Base-by-base conservation (phyloP, 2,888 invertebrate genomes). In the Kuschelorhynchus macadamiae region DNA sequence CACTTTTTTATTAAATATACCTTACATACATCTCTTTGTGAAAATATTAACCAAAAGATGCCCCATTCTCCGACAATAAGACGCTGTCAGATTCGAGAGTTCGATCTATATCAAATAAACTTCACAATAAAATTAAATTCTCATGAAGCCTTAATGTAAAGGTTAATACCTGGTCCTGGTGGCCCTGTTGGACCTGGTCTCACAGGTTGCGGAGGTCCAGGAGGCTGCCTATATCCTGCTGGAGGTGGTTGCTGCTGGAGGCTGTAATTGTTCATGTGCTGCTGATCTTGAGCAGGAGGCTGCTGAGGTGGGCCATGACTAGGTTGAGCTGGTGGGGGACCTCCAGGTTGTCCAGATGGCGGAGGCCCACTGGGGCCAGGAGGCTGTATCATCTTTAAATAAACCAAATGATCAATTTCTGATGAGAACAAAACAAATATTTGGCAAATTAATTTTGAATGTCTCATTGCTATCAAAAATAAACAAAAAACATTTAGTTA, bases 171-270 rank as follows among this genome's bases (percentile, higher is more conserved):
- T 25, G 36, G 36, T 36, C 64, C 66, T 33, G 66, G 52, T 7
- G 89, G 89, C 16, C 89, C 89, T 68, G 89, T 87, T 46, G 88
- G 87, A 49, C 87, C 64, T 21, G 71, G 66, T 85, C 74, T 62
- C 47, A 87, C 49, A 16, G 67, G 68, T 84, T 74, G 57, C n/a
- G 83, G 84, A 5, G 88, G 86, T 11, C 86, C 87, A 55, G 87
- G 71, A 47, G 67, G 62, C 56, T 87, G 83, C 67, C 76, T 72
- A 44, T 75, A 76, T 14, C 71, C 69, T 2, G 70, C 74, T 21
- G 74, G 71, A 42, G 70, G 73, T 16, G 71, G 84, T 69, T 83
- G 84, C 52, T 83, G 84, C 67, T 84, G 85, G 70, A 82, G 84
- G 68, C 81, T 82, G 60, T 82, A 83, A 70, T 83, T 84, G 67